phyloP scores from a whole-genome alignment of 2,888 invertebrate genomes.

The Aleiodes alternator region DNA sequence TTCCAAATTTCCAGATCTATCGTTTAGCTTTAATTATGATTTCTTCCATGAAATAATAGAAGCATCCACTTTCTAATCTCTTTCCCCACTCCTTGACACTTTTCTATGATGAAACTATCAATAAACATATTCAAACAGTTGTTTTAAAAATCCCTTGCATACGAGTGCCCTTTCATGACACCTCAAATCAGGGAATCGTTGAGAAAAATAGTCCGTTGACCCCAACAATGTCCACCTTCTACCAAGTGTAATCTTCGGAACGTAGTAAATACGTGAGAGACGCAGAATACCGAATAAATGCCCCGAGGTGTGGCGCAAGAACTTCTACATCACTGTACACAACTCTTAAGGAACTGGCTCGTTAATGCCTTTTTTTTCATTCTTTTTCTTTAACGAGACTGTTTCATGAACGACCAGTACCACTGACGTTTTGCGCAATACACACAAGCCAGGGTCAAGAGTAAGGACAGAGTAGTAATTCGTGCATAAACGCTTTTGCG shows the following conservation, averaged over 20 bases:
- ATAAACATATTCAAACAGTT: too few relatives aligned
- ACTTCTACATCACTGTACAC: slow-evolving; percentile 14
- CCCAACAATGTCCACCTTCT: slow-evolving; percentile 4
- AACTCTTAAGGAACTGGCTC: slow-evolving; percentile 42
- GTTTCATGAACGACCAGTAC: slow-evolving; percentile 52
- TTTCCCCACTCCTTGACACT: too few relatives aligned
- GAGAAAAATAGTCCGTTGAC: slow-evolving; percentile 27
- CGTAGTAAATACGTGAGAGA: slow-evolving; percentile 16
- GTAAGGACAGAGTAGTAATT: slow-evolving; percentile 42
- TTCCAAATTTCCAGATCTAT: too few relatives aligned
- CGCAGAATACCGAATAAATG: slow-evolving; percentile 1
- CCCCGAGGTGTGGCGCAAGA: slow-evolving; percentile 33
- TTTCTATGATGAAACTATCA: too few relatives aligned
- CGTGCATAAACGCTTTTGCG: slow-evolving; percentile 1
- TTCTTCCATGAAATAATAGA: too few relatives aligned
- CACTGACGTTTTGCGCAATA: slow-evolving; percentile 42
- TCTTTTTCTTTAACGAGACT: slow-evolving; percentile 46
- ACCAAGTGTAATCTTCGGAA: background rate
- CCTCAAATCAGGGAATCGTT: too few relatives aligned
- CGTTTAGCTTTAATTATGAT: too few relatives aligned
- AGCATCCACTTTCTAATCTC: too few relatives aligned
- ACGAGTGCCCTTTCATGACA: too few relatives aligned
- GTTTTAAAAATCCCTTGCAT: too few relatives aligned
- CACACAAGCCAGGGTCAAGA: slow-evolving; percentile 44
- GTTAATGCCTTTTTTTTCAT: slow-evolving; percentile 53